Evolutionary conservation across 1,140 invertebrate species (phyloP).

Genomic region (Ceratoteleas bidentatus): DNA sequence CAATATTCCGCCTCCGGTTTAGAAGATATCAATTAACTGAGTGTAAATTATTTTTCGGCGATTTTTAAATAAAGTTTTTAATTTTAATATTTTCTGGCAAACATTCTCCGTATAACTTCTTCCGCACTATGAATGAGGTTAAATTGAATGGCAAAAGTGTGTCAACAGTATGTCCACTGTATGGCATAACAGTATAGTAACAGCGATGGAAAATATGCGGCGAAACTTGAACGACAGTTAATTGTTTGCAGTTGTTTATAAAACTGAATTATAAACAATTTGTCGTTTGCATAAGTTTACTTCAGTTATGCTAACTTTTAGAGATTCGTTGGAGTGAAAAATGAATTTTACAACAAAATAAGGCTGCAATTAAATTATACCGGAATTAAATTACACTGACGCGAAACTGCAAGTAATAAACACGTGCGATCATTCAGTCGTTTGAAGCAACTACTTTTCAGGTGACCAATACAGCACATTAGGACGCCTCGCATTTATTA

Average conservation of each 20-base stretch:
- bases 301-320: neutral
- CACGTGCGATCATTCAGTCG: neutral
- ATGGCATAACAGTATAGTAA: constrained; percentile 47
- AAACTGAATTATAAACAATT: neutral
- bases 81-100: constrained; percentile 7
- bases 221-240: constrained; percentile 21
- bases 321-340: neutral
- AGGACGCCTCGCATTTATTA: neutral
- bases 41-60: neutral
- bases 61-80: no score
- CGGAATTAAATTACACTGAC: neutral
- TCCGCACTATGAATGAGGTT: constrained; percentile 36
- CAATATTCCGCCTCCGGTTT: neutral
- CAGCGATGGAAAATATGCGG: constrained; percentile 23
- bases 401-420: neutral
- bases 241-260: constrained; percentile 1
- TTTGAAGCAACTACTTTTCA: neutral
- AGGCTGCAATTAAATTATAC: neutral
- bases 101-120: constrained; percentile 13
- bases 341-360: neutral
- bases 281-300: neutral
- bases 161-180: constrained; percentile 38
- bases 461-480: neutral
- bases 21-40: neutral
- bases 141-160: constrained; percentile 49